Conservation (phyloP, 1,140 invertebrate genomes). For the Helicoverpa zea region DNA sequence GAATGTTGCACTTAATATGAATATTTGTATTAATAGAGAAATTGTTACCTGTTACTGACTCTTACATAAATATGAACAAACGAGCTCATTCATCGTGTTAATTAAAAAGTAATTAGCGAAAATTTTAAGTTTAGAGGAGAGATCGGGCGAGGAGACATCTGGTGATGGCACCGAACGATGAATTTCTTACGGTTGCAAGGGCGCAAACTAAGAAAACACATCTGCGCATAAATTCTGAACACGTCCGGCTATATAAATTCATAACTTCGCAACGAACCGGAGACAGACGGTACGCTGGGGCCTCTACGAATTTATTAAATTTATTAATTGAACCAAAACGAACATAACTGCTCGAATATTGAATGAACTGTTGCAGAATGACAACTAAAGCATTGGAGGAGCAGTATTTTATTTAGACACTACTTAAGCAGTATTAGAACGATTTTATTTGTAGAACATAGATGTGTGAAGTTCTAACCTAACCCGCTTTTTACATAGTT, state of each 20-base stretch:
- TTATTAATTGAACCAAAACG: constrained; percentile 80
- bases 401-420: too few relatives aligned
- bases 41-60: too few relatives aligned
- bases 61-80: background rate
- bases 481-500: background rate
- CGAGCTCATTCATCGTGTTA: constrained; percentile 1
- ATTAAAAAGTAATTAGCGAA: constrained; percentile 43
- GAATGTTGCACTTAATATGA: background rate
- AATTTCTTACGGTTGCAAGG: constrained; percentile 50
- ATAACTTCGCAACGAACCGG: constrained; percentile 70
- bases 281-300: constrained; percentile 71
- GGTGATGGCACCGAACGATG: constrained; percentile 44
- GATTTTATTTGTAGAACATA: background rate
- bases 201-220: constrained; percentile 68
- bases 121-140: constrained; percentile 23
- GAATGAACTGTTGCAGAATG: constrained; percentile 47
- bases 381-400: background rate
- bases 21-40: too few relatives aligned
- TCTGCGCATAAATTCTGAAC: constrained; percentile 74
- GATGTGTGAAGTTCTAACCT: background rate
- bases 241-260: constrained; percentile 79
- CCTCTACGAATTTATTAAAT: constrained; percentile 80
- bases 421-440: background rate
- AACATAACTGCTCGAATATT: constrained; percentile 70
- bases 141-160: constrained; percentile 35